A percentile compares a stretch with the other conserved stretches of the same genome.
Conservation (phyloP, 2,888 invertebrate genomes). For the Hyles lineata region DNA sequence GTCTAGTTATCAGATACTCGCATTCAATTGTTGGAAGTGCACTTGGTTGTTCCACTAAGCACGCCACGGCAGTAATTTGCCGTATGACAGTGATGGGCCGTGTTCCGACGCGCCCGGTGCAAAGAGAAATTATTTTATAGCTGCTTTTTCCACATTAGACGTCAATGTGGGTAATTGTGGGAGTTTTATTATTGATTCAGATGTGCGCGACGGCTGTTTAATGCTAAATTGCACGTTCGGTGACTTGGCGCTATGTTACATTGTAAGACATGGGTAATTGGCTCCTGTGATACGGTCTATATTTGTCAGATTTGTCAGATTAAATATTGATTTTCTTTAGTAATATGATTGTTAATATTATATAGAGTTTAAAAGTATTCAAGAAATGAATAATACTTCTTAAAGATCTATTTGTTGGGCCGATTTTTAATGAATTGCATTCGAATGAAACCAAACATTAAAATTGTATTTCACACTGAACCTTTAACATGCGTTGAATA, state of each 20-base stretch:
- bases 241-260: not conserved
- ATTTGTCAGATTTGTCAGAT: not conserved
- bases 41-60: slow-evolving; percentile 63
- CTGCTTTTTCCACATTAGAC: not conserved
- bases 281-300: not conserved
- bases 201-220: not conserved
- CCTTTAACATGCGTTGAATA: no score
- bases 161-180: slow-evolving; percentile 10
- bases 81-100: slow-evolving; percentile 40
- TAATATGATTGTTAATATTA: no score
- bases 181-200: slow-evolving; percentile 19
- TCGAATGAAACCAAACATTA: no score
- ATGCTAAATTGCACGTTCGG: not conserved
- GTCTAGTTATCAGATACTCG: slow-evolving; percentile 59
- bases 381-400: no score
- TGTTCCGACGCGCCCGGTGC: not conserved
- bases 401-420: no score
- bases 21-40: slow-evolving; percentile 69
- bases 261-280: slow-evolving; percentile 7
- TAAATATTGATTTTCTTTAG: no score
- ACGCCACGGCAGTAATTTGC: slow-evolving; percentile 50
- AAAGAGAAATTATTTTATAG: slow-evolving; percentile 8
- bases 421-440: no score
- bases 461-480: no score
- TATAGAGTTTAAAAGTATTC: no score